Percentiles rank a stretch among this genome's conserved stretches.
Evolutionary conservation across 2,797 vertebrate genomes (phyloP).

Genomic region (Hydrophis major): DNA sequence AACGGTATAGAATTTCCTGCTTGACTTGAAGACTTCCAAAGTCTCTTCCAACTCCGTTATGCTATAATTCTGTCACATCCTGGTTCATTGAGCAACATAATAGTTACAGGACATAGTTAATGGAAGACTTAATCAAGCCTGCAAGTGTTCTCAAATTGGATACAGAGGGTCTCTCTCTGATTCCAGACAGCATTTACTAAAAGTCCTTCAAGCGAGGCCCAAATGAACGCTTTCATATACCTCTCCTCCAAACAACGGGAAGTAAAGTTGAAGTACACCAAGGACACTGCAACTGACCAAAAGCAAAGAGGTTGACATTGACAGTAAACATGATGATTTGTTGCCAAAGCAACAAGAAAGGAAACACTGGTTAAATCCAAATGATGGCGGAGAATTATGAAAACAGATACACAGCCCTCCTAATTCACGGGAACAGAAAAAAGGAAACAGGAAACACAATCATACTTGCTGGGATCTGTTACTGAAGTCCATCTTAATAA

Average conservation of each 20-base stretch:
- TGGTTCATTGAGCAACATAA: too few species aligned
- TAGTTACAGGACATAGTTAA: background rate
- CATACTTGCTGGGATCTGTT: background rate
- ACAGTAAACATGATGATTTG: background rate
- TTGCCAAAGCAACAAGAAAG: background rate
- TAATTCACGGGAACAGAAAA: background rate
- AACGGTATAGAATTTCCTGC: too few species aligned
- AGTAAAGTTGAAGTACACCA: background rate
- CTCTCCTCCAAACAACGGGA: background rate
- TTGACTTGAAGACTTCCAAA: too few species aligned
- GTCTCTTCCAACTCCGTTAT: too few species aligned
- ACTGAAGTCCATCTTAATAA: background rate
- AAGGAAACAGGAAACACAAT: background rate
- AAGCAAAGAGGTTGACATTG: background rate
- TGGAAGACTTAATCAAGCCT: background rate
- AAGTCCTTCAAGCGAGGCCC: background rate
- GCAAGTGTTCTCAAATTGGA: background rate
- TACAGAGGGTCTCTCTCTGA: too few species aligned
- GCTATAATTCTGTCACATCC: too few species aligned
- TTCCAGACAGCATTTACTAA: background rate
- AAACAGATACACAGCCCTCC: background rate
- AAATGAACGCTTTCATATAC: background rate
- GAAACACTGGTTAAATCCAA: background rate
- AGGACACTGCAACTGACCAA: background rate
- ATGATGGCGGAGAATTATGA: background rate